Base-by-base conservation (phyloP, 1,140 invertebrate species). In the Episyrphus balteatus region DNA sequence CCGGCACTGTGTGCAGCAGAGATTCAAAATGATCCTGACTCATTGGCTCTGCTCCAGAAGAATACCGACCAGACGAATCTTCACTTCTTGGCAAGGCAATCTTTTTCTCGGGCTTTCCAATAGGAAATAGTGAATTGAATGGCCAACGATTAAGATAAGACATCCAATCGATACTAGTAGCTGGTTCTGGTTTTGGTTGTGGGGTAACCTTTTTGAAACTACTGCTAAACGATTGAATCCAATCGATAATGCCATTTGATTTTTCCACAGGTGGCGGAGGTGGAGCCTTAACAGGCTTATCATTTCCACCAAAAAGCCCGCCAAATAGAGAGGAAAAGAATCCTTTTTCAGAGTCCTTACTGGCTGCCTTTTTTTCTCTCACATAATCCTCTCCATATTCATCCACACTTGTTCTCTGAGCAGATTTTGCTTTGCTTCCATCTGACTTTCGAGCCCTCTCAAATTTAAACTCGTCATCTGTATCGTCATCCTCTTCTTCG, bases 1-100 rank as follows among this genome's bases (percentile, higher is more conserved):
- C 76, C 44, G 79, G 79, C 50, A 81, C 66, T 53, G 72, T 75
- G 49, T 79, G 66, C 43, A 75, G 70, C 46, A 75, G 67, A 54
- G 73, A 70, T 55, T 76, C 74, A 57, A 75, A 74, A 56, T 72
- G 57, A 59, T 75, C 64, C 67, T 62, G 53, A 33, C 53, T 58
- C 47, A 51, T 55, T 1, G 51, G 15, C 33, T 18, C n/a, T 9
- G 62, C 17, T 69, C 50, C 51, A 68, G 56, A 51, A 69, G 71
- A 62, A 62, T 47, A 65, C 56, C 21, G 57, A 59, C 31, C 66
- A 50, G 43, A 64, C 61, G 45, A 61, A 62, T 50, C 63, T 54
- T 55, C 59, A 51, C 18, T 13, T 31, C 51, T 42, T 34, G 32
- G 47, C 39, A 43, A 47, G 15, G 37, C 13, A 12, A 49, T 49